Base-by-base conservation (phyloP, 2,888 invertebrate genomes). In the Pedicia rivosa region DNA sequence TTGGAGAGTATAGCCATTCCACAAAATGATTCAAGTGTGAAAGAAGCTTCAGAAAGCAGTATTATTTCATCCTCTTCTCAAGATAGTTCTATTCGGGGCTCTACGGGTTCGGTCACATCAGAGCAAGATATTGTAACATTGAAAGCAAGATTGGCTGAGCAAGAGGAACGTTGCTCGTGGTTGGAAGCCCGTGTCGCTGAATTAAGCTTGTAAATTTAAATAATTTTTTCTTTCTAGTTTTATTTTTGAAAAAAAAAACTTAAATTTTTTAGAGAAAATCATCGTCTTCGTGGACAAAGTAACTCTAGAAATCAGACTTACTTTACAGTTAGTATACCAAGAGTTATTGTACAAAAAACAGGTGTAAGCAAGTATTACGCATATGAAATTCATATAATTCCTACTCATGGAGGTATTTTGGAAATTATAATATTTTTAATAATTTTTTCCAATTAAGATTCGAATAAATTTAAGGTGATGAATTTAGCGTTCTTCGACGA, bases 401-500 rank as follows among this genome's bases (percentile, higher is more conserved):
- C 59, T 52, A 51, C 55, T 1, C 51, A 56, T 39, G 49, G 54
- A 3, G 39, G n/a, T n/a, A n/a, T n/a, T n/a, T 17, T 36, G n/a
- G n/a, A n/a, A n/a, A n/a, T n/a, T n/a, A n/a, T n/a, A n/a, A n/a
- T n/a, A n/a, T n/a, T n/a, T n/a, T n/a, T n/a, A n/a, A n/a, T n/a
- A n/a, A n/a, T n/a, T n/a, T n/a, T n/a, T n/a, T n/a, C n/a, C n/a
- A n/a, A n/a, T n/a, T n/a, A n/a, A n/a, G n/a, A n/a, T n/a, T n/a
- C n/a, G 74, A 80, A 31, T 76, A n/a, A n/a, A n/a, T n/a, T n/a
- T n/a, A n/a, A n/a, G n/a, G 79, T 49, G 88, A 87, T 45, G 92
- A 94, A 56, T 94, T 94, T 94, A 90, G 87, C 52, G 78, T 94
- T n/a, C 90, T 90, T 56, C 73, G 91, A 47, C 72, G 95, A 51